phyloP scores from a whole-genome alignment of 2,888 invertebrate genomes.

The Drosophila setosimentum region DNA sequence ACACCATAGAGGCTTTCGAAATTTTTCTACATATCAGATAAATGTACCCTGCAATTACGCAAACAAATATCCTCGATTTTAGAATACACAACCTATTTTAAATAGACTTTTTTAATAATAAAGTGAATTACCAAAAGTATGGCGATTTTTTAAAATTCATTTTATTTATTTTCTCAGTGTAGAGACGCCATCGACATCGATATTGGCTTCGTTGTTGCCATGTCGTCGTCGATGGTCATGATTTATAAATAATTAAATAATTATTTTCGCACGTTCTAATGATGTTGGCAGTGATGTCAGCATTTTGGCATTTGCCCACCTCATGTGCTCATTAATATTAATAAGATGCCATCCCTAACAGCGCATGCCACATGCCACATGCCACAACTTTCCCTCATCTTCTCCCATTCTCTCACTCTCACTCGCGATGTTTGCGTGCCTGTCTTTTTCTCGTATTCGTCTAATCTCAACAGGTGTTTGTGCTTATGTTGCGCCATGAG shows the following conservation, averaged over 20 bases:
- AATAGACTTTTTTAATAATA: neutral
- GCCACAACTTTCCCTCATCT: neutral
- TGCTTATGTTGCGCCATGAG: slow-evolving; percentile 25
- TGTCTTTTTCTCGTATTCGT: neutral
- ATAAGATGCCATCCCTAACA: slow-evolving; percentile 50
- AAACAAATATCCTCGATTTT: neutral
- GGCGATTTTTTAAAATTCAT: neutral
- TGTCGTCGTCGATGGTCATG: slow-evolving; percentile 54
- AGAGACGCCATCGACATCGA: slow-evolving; percentile 6
- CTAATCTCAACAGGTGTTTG: slow-evolving; percentile 71
- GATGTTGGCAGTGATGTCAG: slow-evolving; percentile 54
- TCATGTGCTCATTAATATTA: slow-evolving; percentile 76
- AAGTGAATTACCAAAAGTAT: neutral
- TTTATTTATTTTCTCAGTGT: neutral
- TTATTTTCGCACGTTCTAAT: slow-evolving; percentile 77
- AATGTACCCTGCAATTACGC: neutral
- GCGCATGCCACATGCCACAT: slow-evolving; percentile 35
- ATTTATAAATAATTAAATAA: slow-evolving; percentile 81
- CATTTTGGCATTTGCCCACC: slow-evolving; percentile 47
- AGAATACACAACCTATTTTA: neutral
- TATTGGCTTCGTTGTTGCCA: slow-evolving; percentile 12
- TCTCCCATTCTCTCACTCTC: neutral
- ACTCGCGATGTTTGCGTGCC: neutral
- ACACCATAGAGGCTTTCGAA: neutral
- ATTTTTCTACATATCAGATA: neutral